A percentile compares a stretch with the other conserved stretches of the same genome.
phyloP scores from a whole-genome alignment of 2,888 invertebrate genomes.

The Thymelicus acteon region DNA sequence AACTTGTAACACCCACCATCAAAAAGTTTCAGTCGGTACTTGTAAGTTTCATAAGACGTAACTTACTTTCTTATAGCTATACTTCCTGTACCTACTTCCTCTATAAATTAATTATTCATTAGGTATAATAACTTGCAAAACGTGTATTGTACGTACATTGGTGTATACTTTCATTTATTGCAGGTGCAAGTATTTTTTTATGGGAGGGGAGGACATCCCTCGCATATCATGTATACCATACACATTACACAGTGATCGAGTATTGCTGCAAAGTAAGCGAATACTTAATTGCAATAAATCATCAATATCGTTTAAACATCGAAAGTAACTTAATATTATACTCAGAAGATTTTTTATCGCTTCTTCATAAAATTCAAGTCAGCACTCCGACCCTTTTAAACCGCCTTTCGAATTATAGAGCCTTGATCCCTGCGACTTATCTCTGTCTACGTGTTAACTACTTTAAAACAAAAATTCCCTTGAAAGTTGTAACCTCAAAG shows the following conservation, averaged over 20 bases:
- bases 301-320: background rate
- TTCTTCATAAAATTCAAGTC: background rate
- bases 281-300: background rate
- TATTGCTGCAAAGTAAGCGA: no score
- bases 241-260: no score
- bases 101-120: no score
- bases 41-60: background rate
- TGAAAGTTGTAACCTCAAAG: background rate
- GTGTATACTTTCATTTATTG: no score
- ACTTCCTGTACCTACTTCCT: no score
- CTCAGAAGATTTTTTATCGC: background rate
- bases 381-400: background rate
- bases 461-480: background rate
- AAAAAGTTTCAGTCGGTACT: constrained; percentile 7
- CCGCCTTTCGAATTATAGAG: background rate
- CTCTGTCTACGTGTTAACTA: background rate
- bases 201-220: no score
- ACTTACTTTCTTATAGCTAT: background rate
- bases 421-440: background rate
- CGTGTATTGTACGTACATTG: no score
- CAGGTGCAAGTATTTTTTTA: no score
- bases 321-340: background rate
- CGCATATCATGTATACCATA: no score
- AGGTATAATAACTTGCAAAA: no score
- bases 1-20: constrained; percentile 11